Conservation (phyloP, 2,113 vertebrate genomes). For the Xiphophorus hellerii region DNA sequence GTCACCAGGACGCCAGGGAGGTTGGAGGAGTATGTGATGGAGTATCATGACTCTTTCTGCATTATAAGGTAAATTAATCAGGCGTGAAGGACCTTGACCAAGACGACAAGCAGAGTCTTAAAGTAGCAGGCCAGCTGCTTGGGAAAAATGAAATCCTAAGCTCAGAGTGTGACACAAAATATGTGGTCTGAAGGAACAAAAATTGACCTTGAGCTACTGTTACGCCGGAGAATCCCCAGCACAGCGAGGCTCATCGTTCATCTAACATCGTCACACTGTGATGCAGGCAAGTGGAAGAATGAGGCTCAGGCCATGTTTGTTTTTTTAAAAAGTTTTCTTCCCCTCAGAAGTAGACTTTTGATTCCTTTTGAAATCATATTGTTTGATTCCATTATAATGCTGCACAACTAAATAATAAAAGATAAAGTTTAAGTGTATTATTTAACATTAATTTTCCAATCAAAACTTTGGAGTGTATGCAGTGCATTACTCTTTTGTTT, state of each 20-base stretch:
- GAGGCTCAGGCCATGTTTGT: background rate
- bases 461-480: conserved; percentile 5
- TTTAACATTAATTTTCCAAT: background rate
- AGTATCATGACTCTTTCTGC: background rate
- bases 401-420: conserved; percentile 3
- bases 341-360: too few relatives aligned
- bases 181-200: conserved; percentile 43
- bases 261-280: conserved; percentile 37
- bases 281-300: conserved; percentile 46
- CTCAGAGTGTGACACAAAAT: conserved; percentile 39
- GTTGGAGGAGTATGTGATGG: background rate
- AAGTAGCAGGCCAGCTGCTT: conserved; percentile 18
- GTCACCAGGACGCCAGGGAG: too few relatives aligned
- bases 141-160: conserved; percentile 11
- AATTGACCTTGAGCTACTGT: conserved; percentile 57
- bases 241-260: conserved; percentile 50
- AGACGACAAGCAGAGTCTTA: background rate
- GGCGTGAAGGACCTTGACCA: conserved; percentile 38
- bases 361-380: too few relatives aligned
- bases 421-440: background rate
- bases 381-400: background rate
- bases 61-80: conserved; percentile 21
- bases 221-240: conserved; percentile 28
- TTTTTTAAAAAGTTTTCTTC: too few relatives aligned
- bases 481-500: conserved; percentile 6